phyloP scores from a whole-genome alignment of 2,888 invertebrate species.

The Eilema caniola region DNA sequence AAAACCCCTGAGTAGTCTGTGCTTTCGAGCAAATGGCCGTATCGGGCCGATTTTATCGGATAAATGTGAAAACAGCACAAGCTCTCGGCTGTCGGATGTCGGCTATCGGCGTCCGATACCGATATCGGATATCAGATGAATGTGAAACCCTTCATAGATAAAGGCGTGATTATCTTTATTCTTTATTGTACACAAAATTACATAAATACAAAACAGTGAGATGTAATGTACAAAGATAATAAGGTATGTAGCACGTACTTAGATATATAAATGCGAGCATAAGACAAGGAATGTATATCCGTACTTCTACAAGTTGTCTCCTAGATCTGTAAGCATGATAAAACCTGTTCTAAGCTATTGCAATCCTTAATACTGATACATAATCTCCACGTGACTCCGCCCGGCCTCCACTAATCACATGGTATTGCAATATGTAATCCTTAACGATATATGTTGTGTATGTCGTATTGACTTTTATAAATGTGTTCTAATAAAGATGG shows the following conservation, averaged over 20 bases:
- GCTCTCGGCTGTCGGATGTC: too few species aligned
- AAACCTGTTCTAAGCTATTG: constrained; percentile 31
- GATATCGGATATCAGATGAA: too few species aligned
- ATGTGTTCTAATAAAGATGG: constrained; percentile 31
- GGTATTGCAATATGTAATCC: constrained; percentile 28
- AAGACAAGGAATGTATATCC: constrained; percentile 12
- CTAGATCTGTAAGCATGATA: constrained; percentile 20
- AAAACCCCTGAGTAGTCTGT: too few species aligned
- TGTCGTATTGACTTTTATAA: constrained; percentile 39
- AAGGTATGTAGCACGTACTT: not conserved
- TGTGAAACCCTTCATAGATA: too few species aligned
- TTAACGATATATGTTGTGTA: constrained; percentile 33
- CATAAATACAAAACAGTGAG: too few species aligned
- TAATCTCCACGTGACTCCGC: constrained; percentile 25
- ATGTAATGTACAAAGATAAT: too few species aligned
- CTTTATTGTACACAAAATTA: too few species aligned
- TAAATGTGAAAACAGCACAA: too few species aligned
- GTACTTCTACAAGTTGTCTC: constrained; percentile 24
- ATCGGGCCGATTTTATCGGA: too few species aligned
- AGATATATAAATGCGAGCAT: not conserved
- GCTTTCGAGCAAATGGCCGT: too few species aligned
- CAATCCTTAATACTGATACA: constrained; percentile 31
- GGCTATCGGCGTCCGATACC: too few species aligned
- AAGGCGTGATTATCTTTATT: too few species aligned
- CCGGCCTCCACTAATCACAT: constrained; percentile 42